Percentiles rank a stretch among this genome's conserved stretches.
Evolutionary conservation across 2,797 vertebrate species (phyloP).

Genomic region (Intellagama lesueurii): DNA sequence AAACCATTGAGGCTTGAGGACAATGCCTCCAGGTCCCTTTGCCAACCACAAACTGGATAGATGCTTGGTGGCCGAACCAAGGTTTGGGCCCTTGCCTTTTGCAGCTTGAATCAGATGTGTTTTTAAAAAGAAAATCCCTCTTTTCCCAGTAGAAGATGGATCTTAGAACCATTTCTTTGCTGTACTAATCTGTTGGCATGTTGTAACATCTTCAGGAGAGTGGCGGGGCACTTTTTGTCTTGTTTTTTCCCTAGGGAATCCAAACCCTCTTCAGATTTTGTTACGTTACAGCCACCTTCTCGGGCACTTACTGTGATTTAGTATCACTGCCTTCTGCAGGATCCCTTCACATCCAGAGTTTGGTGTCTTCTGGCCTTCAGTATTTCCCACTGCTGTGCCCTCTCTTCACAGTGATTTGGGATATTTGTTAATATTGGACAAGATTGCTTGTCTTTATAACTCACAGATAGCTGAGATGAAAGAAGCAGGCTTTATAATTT

Average conservation of each 20-base stretch:
- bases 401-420: too few species aligned
- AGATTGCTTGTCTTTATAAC: too few species aligned
- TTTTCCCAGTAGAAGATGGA: too few species aligned
- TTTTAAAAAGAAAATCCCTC: neutral
- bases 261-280: neutral
- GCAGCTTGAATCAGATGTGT: neutral
- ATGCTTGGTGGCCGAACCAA: neutral
- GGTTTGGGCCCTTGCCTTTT: neutral
- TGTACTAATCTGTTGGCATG: too few species aligned
- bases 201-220: neutral
- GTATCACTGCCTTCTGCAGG: neutral
- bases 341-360: neutral
- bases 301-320: neutral
- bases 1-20: rapidly evolving
- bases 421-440: too few species aligned
- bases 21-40: neutral
- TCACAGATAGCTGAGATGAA: neutral
- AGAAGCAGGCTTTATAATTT: neutral
- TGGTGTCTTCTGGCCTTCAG: too few species aligned
- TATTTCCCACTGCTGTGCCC: too few species aligned
- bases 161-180: too few species aligned
- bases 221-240: too few species aligned
- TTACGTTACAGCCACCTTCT: too few species aligned
- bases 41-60: neutral
- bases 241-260: neutral